Base-by-base conservation (phyloP, 2,797 vertebrate genomes). In the Catharus ustulatus region DNA sequence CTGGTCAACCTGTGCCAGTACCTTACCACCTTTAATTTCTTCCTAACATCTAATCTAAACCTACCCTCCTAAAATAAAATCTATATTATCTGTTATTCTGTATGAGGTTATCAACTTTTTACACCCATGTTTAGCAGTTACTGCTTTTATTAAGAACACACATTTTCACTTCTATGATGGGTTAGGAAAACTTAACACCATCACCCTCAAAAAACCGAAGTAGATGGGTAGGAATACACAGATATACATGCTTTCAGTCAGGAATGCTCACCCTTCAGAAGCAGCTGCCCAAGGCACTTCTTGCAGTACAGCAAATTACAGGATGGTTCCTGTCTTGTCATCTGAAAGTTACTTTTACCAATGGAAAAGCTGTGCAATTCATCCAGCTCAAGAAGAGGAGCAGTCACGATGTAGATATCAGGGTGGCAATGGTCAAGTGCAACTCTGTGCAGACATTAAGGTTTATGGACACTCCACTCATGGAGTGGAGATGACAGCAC, bases 401-500 rank as follows among this genome's bases (percentile, higher is more conserved):
- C 22, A 19, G 13, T 17, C 40, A 13, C 3, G 3, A 38, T n/a
- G 55, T 20, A 43, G 19, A 2, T 2, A n/a, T 17, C 10, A 54
- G 23, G 12, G n/a, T 27, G 32, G 51, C 30, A 78, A 38, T 1
- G 14, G 38, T 13, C 24, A 23, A 32, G 22, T 7, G 26, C 36
- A 63, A 32, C n/a, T 49, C 61, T n/a, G 23, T 5, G 17, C 19
- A 52, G 34, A 32, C 15, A 7, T 9, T 7, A 52, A 29, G 48
- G 27, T 27, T 48, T 18, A 48, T 0, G 1, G 55, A 73, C 23
- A 34, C 30, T 11, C 4, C 0, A 1, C 22, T 49, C 72, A 42
- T 1, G 26, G n/a, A 68, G 27, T 2, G 5, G 26, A 67, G 22
- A 36, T 27, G n/a, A 61, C 0, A 0, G 26, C 48, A 24, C 40